Base-by-base conservation (phyloP, 2,797 vertebrate genomes). In the Falco berigora region DNA sequence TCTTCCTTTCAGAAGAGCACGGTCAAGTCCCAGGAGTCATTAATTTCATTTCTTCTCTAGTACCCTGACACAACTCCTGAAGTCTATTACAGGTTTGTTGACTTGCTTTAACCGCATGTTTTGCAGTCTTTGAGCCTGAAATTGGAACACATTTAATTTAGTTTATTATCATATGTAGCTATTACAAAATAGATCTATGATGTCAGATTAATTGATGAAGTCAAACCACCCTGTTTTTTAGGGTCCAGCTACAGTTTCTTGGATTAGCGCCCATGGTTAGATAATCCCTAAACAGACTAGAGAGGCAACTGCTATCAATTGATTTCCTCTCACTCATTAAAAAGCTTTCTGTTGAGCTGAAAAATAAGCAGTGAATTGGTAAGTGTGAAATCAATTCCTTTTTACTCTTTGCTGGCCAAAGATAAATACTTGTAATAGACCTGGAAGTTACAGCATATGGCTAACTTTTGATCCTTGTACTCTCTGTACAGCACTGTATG, bases 271-370 rank as follows among this genome's bases (percentile, higher is more conserved):
- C 56, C 36, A 68, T 28, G 38, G 56, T 53, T 64, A 76, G 73
- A 42, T 92, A 92, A 94, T 88, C 47, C 93, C 86, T 84, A 67
- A 85, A 55, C 23, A 92, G 63, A 66, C 72, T 36, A 80, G 55
- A 96, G 96, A 95, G 81, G 58, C 62, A 67, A 94, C 94, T 50
- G 86, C 95, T 97, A 96, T 47, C 63, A 96, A 98, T 98, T 97
- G 97, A 98, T 98, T 98, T 98, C 42, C 97, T 95, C 97, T 98
- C 97, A 98, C 88, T 98, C 90, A 88, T 91, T 96, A 94, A 94
- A 95, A 97, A 97, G 95, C 94, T 95, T 92, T 92, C 92, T 96
- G 69, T 97, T 96, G 96, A 92, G 69, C 55, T 97, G 95, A 96
- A 97, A 97, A 98, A 98, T 94, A 96, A 97, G 91, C 80, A 97